Conservation (phyloP, 2,888 invertebrate genomes). For the Tolmerus cingulatus region DNA sequence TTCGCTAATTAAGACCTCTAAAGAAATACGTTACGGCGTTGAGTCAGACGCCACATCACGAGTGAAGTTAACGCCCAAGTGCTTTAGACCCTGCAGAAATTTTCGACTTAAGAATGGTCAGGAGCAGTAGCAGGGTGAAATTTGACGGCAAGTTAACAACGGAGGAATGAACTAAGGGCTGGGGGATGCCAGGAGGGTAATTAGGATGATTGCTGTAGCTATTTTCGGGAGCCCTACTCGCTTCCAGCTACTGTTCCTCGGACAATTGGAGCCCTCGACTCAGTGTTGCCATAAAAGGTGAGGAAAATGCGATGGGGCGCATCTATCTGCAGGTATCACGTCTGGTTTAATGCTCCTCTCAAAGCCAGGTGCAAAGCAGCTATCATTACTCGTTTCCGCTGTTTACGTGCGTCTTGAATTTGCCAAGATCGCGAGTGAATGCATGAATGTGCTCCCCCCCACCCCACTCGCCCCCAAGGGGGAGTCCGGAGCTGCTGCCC, state of each 20-base stretch:
- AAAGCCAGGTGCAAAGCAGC: conserved; percentile 27
- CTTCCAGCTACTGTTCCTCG: background rate
- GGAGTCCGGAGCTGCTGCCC: background rate
- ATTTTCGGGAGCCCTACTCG: background rate
- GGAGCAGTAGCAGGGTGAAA: too few species aligned
- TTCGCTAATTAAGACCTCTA: too few species aligned
- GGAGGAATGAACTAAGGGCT: background rate
- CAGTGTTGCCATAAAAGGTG: background rate
- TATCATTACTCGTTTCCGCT: conserved; percentile 38
- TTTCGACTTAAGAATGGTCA: too few species aligned
- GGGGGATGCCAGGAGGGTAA: background rate
- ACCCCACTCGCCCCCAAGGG: background rate
- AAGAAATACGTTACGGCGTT: too few species aligned
- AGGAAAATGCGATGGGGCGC: background rate
- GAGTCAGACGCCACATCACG: too few species aligned
- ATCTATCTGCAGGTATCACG: background rate
- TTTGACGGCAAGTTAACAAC: background rate
- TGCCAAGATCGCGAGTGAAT: background rate
- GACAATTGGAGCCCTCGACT: background rate
- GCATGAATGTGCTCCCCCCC: background rate
- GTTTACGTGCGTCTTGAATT: conserved; percentile 4
- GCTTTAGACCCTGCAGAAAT: too few species aligned
- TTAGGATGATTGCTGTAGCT: background rate
- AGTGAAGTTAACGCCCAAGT: too few species aligned
- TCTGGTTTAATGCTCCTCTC: conserved; percentile 11